These are phyloP conservation scores for Spinus olivaceus DNA, from an alignment of 2,797 vertebrate species.

Conservation along the genomic window DNA sequence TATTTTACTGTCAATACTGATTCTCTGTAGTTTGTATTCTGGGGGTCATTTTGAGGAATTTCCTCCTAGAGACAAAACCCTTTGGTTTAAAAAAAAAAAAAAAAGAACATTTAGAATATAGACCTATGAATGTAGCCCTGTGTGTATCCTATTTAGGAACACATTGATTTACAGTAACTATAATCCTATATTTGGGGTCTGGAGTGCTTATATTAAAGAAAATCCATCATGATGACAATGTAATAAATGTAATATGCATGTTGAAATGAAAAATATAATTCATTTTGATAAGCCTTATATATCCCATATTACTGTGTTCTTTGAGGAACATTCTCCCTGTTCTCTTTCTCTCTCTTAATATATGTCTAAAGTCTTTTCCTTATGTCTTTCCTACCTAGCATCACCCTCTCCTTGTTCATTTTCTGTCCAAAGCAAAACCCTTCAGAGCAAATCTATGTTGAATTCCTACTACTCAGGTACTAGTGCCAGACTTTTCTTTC, in stretches of 20 bases:
- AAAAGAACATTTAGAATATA: neutral
- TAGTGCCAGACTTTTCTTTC: conserved; percentile 66
- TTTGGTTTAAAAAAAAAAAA: neutral
- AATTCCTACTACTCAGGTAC: conserved; percentile 87
- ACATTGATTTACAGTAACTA: conserved; percentile 26
- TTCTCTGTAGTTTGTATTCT: neutral
- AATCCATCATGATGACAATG: conserved; percentile 49
- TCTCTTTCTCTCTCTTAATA: conserved; percentile 57
- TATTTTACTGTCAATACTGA: neutral
- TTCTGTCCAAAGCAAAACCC: conserved; percentile 88
- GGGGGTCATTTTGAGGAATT: neutral
- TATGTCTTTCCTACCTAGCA: conserved; percentile 75
- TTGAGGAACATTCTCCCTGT: conserved; percentile 64
- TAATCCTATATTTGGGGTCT: conserved; percentile 11
- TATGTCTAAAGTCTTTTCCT: conserved; percentile 70
- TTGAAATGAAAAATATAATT: conserved; percentile 56
- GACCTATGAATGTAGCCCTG: neutral
- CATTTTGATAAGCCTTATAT: conserved; percentile 52
- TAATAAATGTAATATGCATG: conserved; percentile 65
- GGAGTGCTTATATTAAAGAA: conserved; percentile 46
- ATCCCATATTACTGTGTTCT: conserved; percentile 55
- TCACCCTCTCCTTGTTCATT: conserved; percentile 87
- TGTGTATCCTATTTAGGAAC: neutral
- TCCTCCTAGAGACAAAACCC: neutral
- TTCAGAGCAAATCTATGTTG: conserved; percentile 87